Evolutionary conservation across 1,140 invertebrate genomes (phyloP).

Genomic region (Carcinoscorpius rotundicauda): DNA sequence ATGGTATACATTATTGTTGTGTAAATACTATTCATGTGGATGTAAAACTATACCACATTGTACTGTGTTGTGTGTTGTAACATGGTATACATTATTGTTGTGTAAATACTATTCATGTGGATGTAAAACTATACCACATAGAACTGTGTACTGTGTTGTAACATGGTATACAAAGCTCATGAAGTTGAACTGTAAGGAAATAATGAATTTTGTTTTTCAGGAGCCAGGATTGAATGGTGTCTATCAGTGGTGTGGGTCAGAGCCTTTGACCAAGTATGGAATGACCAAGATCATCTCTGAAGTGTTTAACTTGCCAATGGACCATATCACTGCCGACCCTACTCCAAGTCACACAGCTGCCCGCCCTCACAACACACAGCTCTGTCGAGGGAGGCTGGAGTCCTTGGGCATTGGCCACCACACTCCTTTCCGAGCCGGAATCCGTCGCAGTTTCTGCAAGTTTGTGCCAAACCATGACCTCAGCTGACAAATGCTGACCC

Average conservation of each 20-base stretch:
- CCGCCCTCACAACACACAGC: constrained; percentile 37
- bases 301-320: constrained; percentile 32
- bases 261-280: constrained; percentile 43
- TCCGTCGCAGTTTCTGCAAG: constrained; percentile 27
- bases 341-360: constrained; percentile 29
- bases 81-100: no score
- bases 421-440: constrained; percentile 35
- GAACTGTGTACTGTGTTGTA: no score
- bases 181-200: no score
- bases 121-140: no score
- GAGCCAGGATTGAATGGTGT: constrained; percentile 31
- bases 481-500: no score
- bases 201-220: constrained; percentile 19
- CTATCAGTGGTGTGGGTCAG: constrained; percentile 41
- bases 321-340: constrained; percentile 33
- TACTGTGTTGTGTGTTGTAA: no score
- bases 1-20: no score
- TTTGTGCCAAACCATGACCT: no score
- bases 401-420: constrained; percentile 32
- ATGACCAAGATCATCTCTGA: constrained; percentile 41
- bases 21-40: no score
- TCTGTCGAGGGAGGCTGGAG: constrained; percentile 34
- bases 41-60: no score
- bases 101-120: no score
- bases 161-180: no score